Evolutionary conservation across 2,888 invertebrate species (phyloP).

Genomic region (Icerya purchasi): DNA sequence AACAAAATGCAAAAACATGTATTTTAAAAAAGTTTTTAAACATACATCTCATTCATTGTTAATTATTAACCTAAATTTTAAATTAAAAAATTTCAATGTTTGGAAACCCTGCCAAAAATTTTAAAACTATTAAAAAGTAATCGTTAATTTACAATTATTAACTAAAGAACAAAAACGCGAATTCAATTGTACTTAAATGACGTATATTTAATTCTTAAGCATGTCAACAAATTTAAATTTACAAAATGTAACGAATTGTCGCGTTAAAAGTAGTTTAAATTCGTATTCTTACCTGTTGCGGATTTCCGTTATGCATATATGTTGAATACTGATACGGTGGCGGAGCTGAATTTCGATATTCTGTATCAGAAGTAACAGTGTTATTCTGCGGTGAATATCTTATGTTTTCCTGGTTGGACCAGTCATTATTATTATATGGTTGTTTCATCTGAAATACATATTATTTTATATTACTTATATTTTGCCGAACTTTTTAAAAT

Average conservation of each 20-base stretch:
- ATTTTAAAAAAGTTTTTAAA: too few species aligned
- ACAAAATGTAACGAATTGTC: too few species aligned
- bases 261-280: not conserved
- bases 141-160: not conserved
- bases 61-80: too few species aligned
- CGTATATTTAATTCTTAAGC: too few species aligned
- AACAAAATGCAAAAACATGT: too few species aligned
- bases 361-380: conserved; percentile 6
- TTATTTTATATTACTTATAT: too few species aligned
- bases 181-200: too few species aligned
- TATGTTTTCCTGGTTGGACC: conserved; percentile 10
- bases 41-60: too few species aligned
- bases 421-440: conserved; percentile 11
- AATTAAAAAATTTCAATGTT: not conserved
- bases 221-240: too few species aligned
- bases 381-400: conserved; percentile 10
- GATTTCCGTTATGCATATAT: conserved; percentile 10
- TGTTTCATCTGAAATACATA: conserved; percentile 8
- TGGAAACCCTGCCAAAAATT: not conserved
- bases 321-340: conserved; percentile 1
- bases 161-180: not conserved
- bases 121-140: not conserved
- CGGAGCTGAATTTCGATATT: conserved; percentile 1
- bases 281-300: conserved; percentile 7
- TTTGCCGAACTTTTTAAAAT: too few species aligned